Evolutionary conservation across 2,113 vertebrate genomes (phyloP).

Genomic region (Panthera uncia): DNA sequence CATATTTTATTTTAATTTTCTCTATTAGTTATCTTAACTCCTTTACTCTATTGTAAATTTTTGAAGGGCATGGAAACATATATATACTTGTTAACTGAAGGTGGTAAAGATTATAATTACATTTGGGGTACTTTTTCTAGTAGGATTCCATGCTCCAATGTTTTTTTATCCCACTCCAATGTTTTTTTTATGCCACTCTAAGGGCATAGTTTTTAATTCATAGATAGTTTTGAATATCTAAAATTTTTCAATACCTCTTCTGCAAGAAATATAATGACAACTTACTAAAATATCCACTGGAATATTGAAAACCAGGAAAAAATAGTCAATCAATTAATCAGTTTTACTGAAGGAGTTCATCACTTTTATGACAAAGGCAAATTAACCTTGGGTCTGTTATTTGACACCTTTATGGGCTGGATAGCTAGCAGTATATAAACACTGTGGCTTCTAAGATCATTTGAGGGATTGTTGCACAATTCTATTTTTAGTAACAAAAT

Average conservation of each 20-base stretch:
- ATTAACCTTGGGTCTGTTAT: not conserved
- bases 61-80: not conserved
- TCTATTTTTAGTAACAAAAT: not conserved
- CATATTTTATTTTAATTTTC: not conserved
- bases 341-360: not conserved
- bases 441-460: not conserved
- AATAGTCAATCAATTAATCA: not conserved
- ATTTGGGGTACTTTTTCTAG: not conserved
- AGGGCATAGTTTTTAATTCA: not conserved
- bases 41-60: not conserved
- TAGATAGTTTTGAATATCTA: not conserved
- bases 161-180: not conserved
- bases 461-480: not conserved
- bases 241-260: not conserved
- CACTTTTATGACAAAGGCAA: not conserved
- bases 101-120: not conserved
- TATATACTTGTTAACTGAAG: not conserved
- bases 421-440: not conserved
- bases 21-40: not conserved
- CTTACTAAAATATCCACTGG: not conserved
- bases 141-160: not conserved
- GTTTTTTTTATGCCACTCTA: not conserved
- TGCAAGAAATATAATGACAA: not conserved
- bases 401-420: not conserved
- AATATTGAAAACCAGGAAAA: not conserved